These are phyloP conservation scores for Gasterosteus nipponicus DNA, from an alignment of 2,113 vertebrate genomes.

Conservation along the genomic window DNA sequence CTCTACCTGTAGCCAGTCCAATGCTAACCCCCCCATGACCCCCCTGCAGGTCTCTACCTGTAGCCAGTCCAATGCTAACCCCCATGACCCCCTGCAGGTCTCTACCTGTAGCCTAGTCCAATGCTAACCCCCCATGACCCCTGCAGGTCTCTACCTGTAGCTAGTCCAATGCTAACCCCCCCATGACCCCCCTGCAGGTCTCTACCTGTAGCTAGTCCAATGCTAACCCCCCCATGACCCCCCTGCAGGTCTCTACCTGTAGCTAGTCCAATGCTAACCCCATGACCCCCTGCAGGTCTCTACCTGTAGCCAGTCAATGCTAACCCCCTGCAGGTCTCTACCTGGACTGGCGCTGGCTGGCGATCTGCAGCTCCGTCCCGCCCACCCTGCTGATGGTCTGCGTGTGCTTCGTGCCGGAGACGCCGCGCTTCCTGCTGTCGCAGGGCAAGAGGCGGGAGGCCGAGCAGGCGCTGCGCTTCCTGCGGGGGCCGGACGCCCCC, in stretches of 20 bases:
- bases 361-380: slow-evolving; percentile 85
- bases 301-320: too few relatives aligned
- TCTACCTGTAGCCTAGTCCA: too few relatives aligned
- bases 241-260: too few relatives aligned
- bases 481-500: slow-evolving; percentile 84
- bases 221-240: too few relatives aligned
- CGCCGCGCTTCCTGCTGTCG: slow-evolving; percentile 87
- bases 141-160: too few relatives aligned
- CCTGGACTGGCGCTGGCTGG: slow-evolving; percentile 92
- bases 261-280: background rate
- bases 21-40: too few relatives aligned
- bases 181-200: slow-evolving; percentile 44
- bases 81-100: too few relatives aligned
- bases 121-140: too few relatives aligned
- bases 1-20: too few relatives aligned
- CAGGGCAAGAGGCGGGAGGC: slow-evolving; percentile 84
- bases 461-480: slow-evolving; percentile 83
- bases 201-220: slow-evolving; percentile 59
- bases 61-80: too few relatives aligned
- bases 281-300: slow-evolving; percentile 58
- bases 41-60: too few relatives aligned
- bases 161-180: too few relatives aligned
- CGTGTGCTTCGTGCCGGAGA: slow-evolving; percentile 94
- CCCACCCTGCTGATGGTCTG: slow-evolving; percentile 85
- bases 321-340: slow-evolving; percentile 68